phyloP scores from a whole-genome alignment of 2,113 vertebrate species.

The Cyanistes caeruleus region DNA sequence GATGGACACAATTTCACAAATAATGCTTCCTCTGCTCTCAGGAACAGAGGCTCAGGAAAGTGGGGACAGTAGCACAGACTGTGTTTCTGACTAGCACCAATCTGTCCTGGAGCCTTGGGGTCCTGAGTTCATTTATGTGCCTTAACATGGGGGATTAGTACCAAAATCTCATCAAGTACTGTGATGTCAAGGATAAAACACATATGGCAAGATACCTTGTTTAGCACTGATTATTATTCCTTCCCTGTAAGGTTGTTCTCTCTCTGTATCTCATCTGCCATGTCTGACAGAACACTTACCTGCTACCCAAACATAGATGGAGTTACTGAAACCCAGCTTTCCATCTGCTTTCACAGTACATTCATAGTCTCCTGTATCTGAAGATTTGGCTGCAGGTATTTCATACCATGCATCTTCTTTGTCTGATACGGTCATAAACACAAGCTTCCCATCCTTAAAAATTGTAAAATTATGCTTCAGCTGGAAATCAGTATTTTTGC shows the following conservation, averaged over 20 bases:
- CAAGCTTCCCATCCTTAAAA: slow-evolving; percentile 54
- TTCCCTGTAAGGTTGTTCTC: background rate
- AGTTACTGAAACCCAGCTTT: slow-evolving; percentile 24
- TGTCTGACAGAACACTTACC: slow-evolving; percentile 58
- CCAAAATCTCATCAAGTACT: background rate
- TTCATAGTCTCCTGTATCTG: slow-evolving; percentile 67
- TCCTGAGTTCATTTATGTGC: background rate
- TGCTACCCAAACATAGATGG: slow-evolving; percentile 34
- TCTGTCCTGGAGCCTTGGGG: background rate
- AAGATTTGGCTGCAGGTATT: slow-evolving; percentile 55
- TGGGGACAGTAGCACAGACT: background rate
- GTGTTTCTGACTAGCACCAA: background rate
- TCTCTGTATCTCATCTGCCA: background rate
- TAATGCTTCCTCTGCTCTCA: too few species aligned
- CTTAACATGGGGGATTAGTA: background rate
- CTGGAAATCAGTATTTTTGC: slow-evolving; percentile 34
- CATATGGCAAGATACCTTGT: background rate
- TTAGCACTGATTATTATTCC: background rate
- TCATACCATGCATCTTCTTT: background rate
- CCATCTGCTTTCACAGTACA: slow-evolving; percentile 61
- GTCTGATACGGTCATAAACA: slow-evolving; percentile 44
- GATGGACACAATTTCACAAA: background rate
- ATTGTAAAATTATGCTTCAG: slow-evolving; percentile 59
- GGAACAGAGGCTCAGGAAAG: background rate
- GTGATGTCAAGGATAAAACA: background rate